Conservation (phyloP, 2,797 vertebrate genomes). For the Lepus oiostolus region DNA sequence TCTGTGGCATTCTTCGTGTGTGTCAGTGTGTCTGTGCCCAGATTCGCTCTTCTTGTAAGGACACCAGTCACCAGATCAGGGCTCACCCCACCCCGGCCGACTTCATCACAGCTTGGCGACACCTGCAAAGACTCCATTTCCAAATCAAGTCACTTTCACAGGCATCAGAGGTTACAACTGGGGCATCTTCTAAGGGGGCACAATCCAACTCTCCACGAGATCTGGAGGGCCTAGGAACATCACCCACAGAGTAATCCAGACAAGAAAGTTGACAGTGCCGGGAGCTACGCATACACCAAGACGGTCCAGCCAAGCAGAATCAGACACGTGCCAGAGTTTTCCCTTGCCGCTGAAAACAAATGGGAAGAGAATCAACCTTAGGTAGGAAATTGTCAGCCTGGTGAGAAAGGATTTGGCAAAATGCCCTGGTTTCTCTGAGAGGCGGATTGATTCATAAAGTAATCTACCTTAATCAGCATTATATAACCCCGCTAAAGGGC, state of each 20-base stretch:
- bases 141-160: slow-evolving; percentile 13
- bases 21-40: neutral
- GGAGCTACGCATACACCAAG: slow-evolving; percentile 29
- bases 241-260: slow-evolving; percentile 26
- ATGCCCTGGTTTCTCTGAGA: slow-evolving; percentile 65
- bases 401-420: slow-evolving; percentile 61
- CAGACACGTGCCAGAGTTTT: slow-evolving; percentile 42
- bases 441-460: slow-evolving; percentile 77
- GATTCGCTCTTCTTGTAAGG: slow-evolving; percentile 25
- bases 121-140: slow-evolving; percentile 44
- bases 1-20: neutral
- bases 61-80: neutral
- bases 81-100: neutral
- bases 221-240: no score
- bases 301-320: slow-evolving; percentile 37
- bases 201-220: neutral
- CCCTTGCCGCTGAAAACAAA: slow-evolving; percentile 77
- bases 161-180: neutral
- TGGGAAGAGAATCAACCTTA: slow-evolving; percentile 67
- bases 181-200: neutral
- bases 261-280: slow-evolving; percentile 3
- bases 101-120: neutral
- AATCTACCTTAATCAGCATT: slow-evolving; percentile 79
- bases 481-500: slow-evolving; percentile 65
- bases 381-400: slow-evolving; percentile 64